These are phyloP conservation scores for Chloropsis cyanopogon DNA, from an alignment of 2,113 vertebrate species.

Conservation along the genomic window DNA sequence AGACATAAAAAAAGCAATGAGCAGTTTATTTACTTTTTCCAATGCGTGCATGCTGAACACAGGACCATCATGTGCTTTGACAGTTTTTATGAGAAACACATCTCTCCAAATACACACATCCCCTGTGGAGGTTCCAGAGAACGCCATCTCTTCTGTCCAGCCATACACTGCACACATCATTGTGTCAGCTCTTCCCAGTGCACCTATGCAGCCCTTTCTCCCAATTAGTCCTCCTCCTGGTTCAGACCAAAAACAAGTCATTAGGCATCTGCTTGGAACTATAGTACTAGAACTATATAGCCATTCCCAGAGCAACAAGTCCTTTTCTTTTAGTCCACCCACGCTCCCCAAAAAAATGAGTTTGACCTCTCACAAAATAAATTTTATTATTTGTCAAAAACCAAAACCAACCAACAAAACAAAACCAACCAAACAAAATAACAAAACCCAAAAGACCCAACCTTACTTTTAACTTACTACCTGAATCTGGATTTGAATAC, in stretches of 20 bases:
- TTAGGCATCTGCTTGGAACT: background rate
- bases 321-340: background rate
- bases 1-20: background rate
- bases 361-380: background rate
- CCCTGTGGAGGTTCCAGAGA: slow-evolving; percentile 92
- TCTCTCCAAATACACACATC: slow-evolving; percentile 99
- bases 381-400: background rate
- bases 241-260: slow-evolving; percentile 31
- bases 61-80: slow-evolving; percentile 97
- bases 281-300: background rate
- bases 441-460: background rate
- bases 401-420: background rate
- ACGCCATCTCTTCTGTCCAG: slow-evolving; percentile 96
- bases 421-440: background rate
- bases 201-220: slow-evolving; percentile 88
- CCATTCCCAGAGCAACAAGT: background rate
- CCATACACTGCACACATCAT: slow-evolving; percentile 98
- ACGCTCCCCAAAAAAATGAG: background rate
- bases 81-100: slow-evolving; percentile 92
- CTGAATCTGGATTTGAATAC: background rate
- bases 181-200: slow-evolving; percentile 84
- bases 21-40: slow-evolving; percentile 86
- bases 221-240: slow-evolving; percentile 94
- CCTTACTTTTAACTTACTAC: background rate
- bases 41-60: slow-evolving; percentile 97